phyloP scores from a whole-genome alignment of 2,888 invertebrate species.

The Dicycla oo region DNA sequence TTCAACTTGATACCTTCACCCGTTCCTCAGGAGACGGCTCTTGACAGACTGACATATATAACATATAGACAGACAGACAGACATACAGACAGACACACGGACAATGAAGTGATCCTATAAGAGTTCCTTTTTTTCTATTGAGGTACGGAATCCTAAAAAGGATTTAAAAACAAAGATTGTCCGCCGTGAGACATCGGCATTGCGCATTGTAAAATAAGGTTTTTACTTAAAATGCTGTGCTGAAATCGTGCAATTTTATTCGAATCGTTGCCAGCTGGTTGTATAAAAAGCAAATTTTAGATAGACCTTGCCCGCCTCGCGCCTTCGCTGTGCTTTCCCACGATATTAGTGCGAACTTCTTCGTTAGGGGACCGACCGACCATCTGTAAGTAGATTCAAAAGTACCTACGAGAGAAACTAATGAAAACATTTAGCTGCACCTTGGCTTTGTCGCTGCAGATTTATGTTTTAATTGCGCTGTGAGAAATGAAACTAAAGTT shows the following conservation, averaged over 20 bases:
- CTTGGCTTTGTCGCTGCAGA: conserved; percentile 66
- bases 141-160: not conserved
- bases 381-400: conserved; percentile 64
- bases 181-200: conserved; percentile 40
- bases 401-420: conserved; percentile 67
- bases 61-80: too few relatives aligned
- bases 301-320: conserved; percentile 73
- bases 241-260: conserved; percentile 71
- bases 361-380: conserved; percentile 56
- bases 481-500: conserved; percentile 57
- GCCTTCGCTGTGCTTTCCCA: conserved; percentile 74
- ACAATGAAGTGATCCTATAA: too few relatives aligned
- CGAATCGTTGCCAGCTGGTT: conserved; percentile 58
- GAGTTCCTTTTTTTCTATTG: too few relatives aligned
- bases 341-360: conserved; percentile 67
- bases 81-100: too few relatives aligned
- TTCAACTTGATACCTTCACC: too few relatives aligned
- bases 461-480: conserved; percentile 63
- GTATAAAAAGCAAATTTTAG: conserved; percentile 79
- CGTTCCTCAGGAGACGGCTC: too few relatives aligned
- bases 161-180: conserved; percentile 13
- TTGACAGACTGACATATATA: too few relatives aligned
- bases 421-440: conserved; percentile 71
- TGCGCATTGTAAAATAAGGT: conserved; percentile 64
- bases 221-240: conserved; percentile 74